Evolutionary conservation across 2,797 vertebrate genomes (phyloP).

Genomic region (Acropternis orthonyx): DNA sequence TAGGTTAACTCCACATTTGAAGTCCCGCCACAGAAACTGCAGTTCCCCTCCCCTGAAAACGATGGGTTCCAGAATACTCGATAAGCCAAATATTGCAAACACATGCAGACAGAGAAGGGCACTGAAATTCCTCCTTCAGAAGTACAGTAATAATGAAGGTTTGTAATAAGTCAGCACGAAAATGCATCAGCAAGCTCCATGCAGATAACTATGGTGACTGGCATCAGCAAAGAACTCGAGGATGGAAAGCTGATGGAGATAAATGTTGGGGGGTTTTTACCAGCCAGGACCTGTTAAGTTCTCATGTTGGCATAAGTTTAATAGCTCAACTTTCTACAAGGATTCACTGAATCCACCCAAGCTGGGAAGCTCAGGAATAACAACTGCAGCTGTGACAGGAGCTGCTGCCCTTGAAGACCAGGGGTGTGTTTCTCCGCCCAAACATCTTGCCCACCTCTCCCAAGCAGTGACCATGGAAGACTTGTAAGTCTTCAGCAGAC

Average conservation of each 20-base stretch:
- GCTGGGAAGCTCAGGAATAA: not conserved
- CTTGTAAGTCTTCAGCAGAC: not conserved
- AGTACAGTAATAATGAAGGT: slow-evolving; percentile 7
- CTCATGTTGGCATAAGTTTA: not conserved
- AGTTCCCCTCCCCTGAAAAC: not conserved
- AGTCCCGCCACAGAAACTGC: not conserved
- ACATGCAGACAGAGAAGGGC: not conserved
- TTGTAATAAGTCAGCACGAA: not conserved
- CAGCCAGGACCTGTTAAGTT: not conserved
- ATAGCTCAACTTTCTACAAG: not conserved
- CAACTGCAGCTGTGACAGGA: not conserved
- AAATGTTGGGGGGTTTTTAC: not conserved
- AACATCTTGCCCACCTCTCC: not conserved
- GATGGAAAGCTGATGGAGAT: not conserved
- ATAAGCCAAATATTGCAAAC: not conserved
- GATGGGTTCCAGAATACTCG: not conserved
- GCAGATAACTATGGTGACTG: slow-evolving; percentile 38
- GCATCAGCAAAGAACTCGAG: not conserved
- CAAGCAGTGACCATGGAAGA: accelerated
- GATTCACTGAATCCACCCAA: not conserved
- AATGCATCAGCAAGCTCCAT: not conserved
- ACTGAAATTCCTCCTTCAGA: not conserved
- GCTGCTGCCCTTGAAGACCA: not conserved
- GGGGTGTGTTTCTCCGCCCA: accelerated
- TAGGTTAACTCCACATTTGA: slow-evolving; percentile 35